Conservation (phyloP, 2,113 vertebrate genomes). For the Paramisgurnus dabryanus region DNA sequence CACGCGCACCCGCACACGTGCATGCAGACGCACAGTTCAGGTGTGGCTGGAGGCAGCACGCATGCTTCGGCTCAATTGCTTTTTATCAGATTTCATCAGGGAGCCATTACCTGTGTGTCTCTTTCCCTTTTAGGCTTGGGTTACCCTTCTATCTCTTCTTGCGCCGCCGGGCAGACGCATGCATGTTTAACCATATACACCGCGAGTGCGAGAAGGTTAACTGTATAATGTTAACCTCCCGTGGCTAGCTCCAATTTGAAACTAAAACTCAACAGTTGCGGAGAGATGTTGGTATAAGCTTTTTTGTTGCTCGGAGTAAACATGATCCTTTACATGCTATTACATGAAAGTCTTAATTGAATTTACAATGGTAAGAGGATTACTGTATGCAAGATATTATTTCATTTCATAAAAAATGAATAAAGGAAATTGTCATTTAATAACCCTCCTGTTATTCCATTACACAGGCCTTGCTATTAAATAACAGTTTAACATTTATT, state of each 20-base stretch:
- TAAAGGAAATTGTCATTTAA: too few species aligned
- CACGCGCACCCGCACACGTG: conserved; percentile 45
- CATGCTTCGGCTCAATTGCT: conserved; percentile 56
- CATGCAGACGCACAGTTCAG: conserved; percentile 52
- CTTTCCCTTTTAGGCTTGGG: conserved; percentile 43
- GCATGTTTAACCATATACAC: conserved; percentile 58
- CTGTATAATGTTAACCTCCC: conserved; percentile 56
- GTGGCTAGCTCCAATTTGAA: conserved; percentile 53
- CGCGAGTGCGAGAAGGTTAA: conserved; percentile 54
- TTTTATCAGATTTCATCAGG: conserved; percentile 59
- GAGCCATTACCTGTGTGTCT: conserved; percentile 46
- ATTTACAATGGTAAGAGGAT: too few species aligned
- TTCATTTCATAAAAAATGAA: too few species aligned
- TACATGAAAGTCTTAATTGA: too few species aligned
- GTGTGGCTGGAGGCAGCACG: conserved; percentile 49
- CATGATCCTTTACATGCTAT: too few species aligned
- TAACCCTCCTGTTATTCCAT: too few species aligned
- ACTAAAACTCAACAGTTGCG: conserved; percentile 49
- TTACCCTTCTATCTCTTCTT: conserved; percentile 43
- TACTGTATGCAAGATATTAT: too few species aligned
- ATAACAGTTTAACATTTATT: too few species aligned
- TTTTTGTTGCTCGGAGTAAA: neutral
- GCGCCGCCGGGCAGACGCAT: conserved; percentile 43
- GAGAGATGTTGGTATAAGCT: conserved; percentile 39
- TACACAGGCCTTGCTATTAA: too few species aligned